Base-by-base conservation (phyloP, 2,888 invertebrate species). In the Nectonema munidae region DNA sequence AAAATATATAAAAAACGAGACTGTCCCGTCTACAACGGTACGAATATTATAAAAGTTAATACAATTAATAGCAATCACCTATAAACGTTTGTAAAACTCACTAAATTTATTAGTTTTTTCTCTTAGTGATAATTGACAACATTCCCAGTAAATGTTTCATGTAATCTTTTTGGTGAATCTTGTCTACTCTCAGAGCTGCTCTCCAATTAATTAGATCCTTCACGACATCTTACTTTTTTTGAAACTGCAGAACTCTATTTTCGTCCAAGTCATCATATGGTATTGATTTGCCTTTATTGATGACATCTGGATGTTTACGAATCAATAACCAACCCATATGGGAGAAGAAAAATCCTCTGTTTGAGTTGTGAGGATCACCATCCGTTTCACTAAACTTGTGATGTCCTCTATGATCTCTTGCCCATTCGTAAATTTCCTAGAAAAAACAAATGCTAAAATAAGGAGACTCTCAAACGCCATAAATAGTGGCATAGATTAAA, bases 311-410 rank as follows among this genome's bases (percentile, higher is more conserved):
- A 52, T 83, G 83, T 54, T 86, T 83, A 47, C 68, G 66, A 16
- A 54, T 51, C 40, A 83, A 57, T 43, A 86, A 61, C 86, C 86
- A 86, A 42, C 86, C 86, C 47, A 83, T 64, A 55, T 86, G 86
- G 1, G 81, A 67, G 59, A 83, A 86, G 64, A 83, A 83, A 61
- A 86, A 79, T 6, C 86, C 86, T 18, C 79, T 63, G 38, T 61
- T 72, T 2, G 77, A 74, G 52, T 79, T 77, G 54, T 81, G 77
- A 0, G 79, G 79, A 57, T 81, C 79, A 1, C 77, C 79, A 53
- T 79, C 69, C 0, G 79, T 81, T 53, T 81, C 79, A 15, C 71
- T 72, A 58, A 68, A 79, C 54, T 79, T 81, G 61, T 81, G 79
- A 53, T 81, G 73, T 42, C 69, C 65, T 3, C 71, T 62, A 50